These are phyloP conservation scores for Crotalus viridis DNA, from an alignment of 2,113 vertebrate genomes.

Conservation along the genomic window DNA sequence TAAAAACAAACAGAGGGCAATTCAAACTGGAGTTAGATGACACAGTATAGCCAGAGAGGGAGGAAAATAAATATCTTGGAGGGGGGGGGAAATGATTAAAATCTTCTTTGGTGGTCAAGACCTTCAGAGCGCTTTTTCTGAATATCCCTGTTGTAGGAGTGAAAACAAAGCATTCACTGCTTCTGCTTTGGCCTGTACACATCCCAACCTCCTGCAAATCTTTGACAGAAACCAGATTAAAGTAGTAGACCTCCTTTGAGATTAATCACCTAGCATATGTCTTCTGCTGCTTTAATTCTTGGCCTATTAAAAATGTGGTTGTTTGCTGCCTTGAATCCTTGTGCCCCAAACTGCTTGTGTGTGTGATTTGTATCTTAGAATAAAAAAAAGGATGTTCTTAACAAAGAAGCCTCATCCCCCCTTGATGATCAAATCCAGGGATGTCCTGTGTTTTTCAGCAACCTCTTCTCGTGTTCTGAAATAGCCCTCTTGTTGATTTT, in stretches of 20 bases:
- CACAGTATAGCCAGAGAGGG: neutral
- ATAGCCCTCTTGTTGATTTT: neutral
- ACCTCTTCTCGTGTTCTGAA: conserved; percentile 14
- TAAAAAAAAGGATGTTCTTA: neutral
- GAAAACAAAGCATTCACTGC: neutral
- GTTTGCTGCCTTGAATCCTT: neutral
- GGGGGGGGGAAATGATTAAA: neutral
- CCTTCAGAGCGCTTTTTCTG: neutral
- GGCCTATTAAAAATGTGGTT: neutral
- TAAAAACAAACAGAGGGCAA: neutral
- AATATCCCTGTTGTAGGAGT: neutral
- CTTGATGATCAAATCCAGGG: neutral
- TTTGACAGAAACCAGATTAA: conserved; percentile 27
- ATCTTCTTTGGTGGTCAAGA: conserved; percentile 3
- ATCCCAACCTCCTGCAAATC: neutral
- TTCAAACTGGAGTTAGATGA: neutral
- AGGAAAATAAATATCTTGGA: neutral
- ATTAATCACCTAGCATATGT: conserved; percentile 14
- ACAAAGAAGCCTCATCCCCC: neutral
- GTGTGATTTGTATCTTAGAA: neutral
- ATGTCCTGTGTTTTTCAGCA: conserved; percentile 10
- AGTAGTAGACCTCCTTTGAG: conserved; percentile 15
- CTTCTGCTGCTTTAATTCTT: neutral
- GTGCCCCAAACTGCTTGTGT: neutral
- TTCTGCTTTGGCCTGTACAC: neutral